Base-by-base conservation (phyloP, 2,113 vertebrate species). In the Pseudopipra pipra region DNA sequence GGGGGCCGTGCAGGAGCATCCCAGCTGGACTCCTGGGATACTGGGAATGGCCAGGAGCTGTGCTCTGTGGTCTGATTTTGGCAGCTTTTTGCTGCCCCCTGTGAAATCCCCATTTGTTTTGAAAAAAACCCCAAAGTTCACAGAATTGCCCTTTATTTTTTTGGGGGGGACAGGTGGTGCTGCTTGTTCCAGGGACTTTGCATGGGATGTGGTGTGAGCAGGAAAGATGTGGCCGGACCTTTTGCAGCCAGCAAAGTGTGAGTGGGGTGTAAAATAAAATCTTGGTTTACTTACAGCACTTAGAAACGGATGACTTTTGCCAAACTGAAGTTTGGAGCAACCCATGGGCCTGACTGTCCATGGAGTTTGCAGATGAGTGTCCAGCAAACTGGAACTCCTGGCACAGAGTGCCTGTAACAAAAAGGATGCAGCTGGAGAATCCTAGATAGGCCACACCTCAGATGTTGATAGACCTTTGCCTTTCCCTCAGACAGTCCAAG, bases 381-480 rank as follows among this genome's bases (percentile, higher is more conserved):
- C 24, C 43, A 49, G 47, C 43, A 67, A 44, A 44, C 8, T 54
- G 52, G 20, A 80, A 12, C 33, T 75, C 14, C 19, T 75, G 80
- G 23, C 52, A 49, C 8, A 1, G 70, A 46, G 31, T 78, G n/a
- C 24, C 12, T 71, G 52, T 22, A 85, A 71, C 24, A 24, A 24
- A 44, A 41, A 35, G 82, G 61, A 12, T 78, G 37, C n/a, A 58
- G 31, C 13, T 56, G 74, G 47, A 67, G 75, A 58, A 74, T 28
- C 11, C 31, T 46, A 12, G 54, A 1, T 2, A 65, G 49, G 7
- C 23, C 15, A 5, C 0, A 1, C 7, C 15, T 44, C 27, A 28
- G 46, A 1, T 24, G 12, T 1, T 43, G 74, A 16, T 24, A 62
- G 74, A 70, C 35, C 44, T 75, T 25, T 67, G 62, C 39, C 33